phyloP scores from a whole-genome alignment of 2,797 vertebrate species.

The Loris lydekkerianus region DNA sequence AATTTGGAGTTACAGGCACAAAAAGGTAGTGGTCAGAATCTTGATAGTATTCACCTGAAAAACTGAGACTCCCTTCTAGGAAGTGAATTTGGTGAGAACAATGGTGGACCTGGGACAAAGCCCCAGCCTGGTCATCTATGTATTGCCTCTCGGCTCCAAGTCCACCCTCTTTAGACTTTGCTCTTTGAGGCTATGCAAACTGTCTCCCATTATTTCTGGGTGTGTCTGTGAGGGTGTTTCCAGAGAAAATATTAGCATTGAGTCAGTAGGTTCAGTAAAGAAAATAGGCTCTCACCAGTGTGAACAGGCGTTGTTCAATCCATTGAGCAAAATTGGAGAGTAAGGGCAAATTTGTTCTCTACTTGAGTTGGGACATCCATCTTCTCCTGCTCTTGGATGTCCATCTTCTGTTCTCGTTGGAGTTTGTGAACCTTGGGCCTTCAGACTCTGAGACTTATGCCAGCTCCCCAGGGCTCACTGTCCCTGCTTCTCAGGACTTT shows the following conservation, averaged over 20 bases:
- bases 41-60: not conserved
- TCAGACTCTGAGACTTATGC: not conserved
- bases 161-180: not conserved
- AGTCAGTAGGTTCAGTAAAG: not conserved
- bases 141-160: not conserved
- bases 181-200: not conserved
- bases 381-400: not conserved
- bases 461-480: too few species aligned
- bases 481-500: not conserved
- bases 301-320: not conserved
- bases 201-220: not conserved
- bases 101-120: not conserved
- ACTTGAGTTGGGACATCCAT: not conserved
- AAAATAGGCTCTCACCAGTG: not conserved
- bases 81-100: not conserved
- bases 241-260: not conserved
- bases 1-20: not conserved
- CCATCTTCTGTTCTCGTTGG: not conserved
- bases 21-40: accelerated
- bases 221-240: not conserved
- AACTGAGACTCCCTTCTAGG: too few species aligned
- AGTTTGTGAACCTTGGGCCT: not conserved
- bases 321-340: not conserved
- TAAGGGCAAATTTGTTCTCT: not conserved
- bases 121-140: not conserved